These are phyloP conservation scores for Periophthalmus modestus DNA, from an alignment of 2,113 vertebrate species.

Conservation along the genomic window DNA sequence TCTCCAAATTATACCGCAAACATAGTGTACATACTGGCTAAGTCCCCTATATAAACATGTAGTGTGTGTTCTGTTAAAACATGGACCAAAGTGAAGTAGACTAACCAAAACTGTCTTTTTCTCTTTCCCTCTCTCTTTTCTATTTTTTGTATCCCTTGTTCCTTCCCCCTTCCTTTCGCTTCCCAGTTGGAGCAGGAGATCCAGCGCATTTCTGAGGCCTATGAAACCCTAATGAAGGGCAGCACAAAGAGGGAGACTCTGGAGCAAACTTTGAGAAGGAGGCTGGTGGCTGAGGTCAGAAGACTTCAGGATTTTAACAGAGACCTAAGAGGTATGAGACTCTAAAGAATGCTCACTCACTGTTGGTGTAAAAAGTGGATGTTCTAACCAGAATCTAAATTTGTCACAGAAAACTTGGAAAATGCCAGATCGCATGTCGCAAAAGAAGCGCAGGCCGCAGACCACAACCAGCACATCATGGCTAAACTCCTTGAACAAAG, in stretches of 20 bases:
- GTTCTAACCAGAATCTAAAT: constrained; percentile 8
- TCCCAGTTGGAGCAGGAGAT: constrained; percentile 93
- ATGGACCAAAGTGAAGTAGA: constrained; percentile 53
- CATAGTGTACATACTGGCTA: constrained; percentile 20
- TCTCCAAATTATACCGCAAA: constrained; percentile 50
- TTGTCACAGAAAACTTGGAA: constrained; percentile 87
- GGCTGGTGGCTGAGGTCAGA: constrained; percentile 89
- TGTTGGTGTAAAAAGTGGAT: not conserved
- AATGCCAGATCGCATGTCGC: constrained; percentile 88
- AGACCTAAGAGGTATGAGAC: constrained; percentile 88
- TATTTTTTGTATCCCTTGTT: constrained; percentile 16
- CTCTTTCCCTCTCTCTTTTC: not conserved
- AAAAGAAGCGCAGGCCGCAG: constrained; percentile 85
- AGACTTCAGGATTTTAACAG: constrained; percentile 96
- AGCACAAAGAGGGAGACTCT: constrained; percentile 91
- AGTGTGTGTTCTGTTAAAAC: constrained; percentile 44
- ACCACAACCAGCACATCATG: constrained; percentile 89
- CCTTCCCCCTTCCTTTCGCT: constrained; percentile 8
- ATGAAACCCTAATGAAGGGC: constrained; percentile 91
- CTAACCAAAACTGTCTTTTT: constrained; percentile 55
- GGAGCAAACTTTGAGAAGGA: constrained; percentile 94
- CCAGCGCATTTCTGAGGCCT: constrained; percentile 93
- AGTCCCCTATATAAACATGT: constrained; percentile 30
- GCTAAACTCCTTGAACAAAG: constrained; percentile 95
- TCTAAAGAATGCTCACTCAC: not conserved